A percentile compares a stretch with the other conserved stretches of the same genome.
phyloP scores from a whole-genome alignment of 1,140 invertebrate genomes.

The Diabrotica virgifera region DNA sequence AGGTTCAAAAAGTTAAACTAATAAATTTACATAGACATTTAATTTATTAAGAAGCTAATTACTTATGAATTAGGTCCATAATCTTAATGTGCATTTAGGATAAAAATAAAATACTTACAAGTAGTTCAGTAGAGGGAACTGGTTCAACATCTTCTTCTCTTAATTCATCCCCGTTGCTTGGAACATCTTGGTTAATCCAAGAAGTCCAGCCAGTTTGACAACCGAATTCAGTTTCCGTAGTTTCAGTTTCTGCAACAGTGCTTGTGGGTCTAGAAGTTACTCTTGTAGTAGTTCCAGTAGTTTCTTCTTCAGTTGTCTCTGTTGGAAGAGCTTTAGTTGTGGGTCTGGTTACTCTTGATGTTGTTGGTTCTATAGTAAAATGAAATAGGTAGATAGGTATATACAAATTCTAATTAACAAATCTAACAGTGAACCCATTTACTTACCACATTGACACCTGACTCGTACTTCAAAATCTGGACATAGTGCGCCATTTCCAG shows the following conservation, averaged over 20 bases:
- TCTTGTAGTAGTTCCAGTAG: conserved; percentile 67
- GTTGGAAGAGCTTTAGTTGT: no score
- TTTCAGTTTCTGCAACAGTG: conserved; percentile 38
- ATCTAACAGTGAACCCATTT: no score
- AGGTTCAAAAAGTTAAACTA: no score
- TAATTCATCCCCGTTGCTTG: conserved; percentile 16
- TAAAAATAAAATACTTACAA: conserved; percentile 45
- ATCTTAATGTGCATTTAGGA: neutral
- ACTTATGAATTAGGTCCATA: no score
- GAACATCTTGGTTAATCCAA: conserved; percentile 66
- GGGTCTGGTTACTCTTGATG: no score
- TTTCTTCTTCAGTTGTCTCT: conserved; percentile 54
- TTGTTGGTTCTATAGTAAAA: no score
- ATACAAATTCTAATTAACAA: no score
- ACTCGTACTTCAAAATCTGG: conserved; percentile 74
- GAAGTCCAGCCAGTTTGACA: conserved; percentile 70
- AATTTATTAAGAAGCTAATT: no score
- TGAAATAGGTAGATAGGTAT: no score
- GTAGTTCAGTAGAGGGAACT: conserved; percentile 53
- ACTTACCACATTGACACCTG: conserved; percentile 60
- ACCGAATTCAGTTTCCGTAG: conserved; percentile 34
- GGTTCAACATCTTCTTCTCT: conserved; percentile 58
- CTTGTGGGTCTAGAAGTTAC: conserved; percentile 31
- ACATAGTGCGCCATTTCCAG: conserved; percentile 50
- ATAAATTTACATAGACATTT: no score